Conservation (phyloP, 2,797 vertebrate genomes). For the Spea hammondii region DNA sequence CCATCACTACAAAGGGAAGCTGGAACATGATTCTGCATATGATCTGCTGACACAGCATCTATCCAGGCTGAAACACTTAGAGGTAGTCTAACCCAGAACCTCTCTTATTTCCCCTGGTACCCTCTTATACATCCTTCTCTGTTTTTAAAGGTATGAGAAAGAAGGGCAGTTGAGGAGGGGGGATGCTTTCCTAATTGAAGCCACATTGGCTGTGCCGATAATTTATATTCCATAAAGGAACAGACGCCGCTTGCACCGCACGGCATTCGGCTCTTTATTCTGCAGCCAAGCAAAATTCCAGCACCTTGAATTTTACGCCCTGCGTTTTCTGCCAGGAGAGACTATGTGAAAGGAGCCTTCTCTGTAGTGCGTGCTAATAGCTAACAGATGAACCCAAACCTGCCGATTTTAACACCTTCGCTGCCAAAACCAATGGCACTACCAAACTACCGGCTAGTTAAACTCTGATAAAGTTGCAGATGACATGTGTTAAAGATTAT, state of each 20-base stretch:
- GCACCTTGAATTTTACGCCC: slow-evolving; percentile 64
- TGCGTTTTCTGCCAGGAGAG: slow-evolving; percentile 53
- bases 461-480: slow-evolving; percentile 9
- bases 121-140: neutral
- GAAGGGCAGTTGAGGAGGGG: neutral
- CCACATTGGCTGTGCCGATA: slow-evolving; percentile 59
- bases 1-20: slow-evolving; percentile 13
- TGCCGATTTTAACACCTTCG: slow-evolving; percentile 46
- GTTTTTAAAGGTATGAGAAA: slow-evolving; percentile 4
- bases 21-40: slow-evolving; percentile 23
- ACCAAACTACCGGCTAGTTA: neutral
- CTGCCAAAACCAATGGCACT: slow-evolving; percentile 8
- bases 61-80: too few relatives aligned
- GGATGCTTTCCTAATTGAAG: slow-evolving; percentile 56
- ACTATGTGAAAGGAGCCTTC: slow-evolving; percentile 49
- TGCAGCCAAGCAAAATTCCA: slow-evolving; percentile 67
- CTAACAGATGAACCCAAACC: slow-evolving; percentile 54
- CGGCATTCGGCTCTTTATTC: slow-evolving; percentile 60
- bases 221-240: slow-evolving; percentile 57
- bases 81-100: slow-evolving; percentile 19
- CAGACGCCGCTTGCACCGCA: slow-evolving; percentile 50
- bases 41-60: slow-evolving; percentile 18
- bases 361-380: slow-evolving; percentile 52
- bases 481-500: slow-evolving; percentile 7
- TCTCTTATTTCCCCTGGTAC: slow-evolving; percentile 43